Evolutionary conservation across 2,113 vertebrate species (phyloP).

Genomic region (Dasyprocta punctata): DNA sequence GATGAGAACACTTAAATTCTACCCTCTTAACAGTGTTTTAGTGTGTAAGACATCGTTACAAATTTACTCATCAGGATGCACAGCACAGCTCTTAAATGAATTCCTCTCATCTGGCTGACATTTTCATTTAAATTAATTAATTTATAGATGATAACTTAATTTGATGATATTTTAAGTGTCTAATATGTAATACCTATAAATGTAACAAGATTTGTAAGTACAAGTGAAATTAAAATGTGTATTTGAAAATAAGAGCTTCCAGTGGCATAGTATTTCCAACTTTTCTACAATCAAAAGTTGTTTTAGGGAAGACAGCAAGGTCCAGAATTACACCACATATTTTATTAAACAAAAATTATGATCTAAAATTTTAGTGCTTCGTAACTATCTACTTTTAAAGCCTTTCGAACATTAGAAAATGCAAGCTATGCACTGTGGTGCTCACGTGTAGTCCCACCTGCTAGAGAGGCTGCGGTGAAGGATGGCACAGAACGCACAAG

Average conservation of each 20-base stretch:
- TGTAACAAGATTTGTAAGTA: not conserved
- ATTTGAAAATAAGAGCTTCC: not conserved
- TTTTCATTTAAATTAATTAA: conserved; percentile 14
- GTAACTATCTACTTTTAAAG: not conserved
- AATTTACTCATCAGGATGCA: not conserved
- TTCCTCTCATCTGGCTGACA: not conserved
- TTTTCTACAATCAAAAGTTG: not conserved
- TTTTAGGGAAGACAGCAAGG: not conserved
- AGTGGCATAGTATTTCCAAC: not conserved
- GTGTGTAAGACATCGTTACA: not conserved
- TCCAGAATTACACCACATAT: not conserved
- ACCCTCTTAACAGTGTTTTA: not conserved
- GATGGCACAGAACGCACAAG: not conserved
- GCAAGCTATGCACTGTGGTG: not conserved
- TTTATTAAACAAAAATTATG: not conserved
- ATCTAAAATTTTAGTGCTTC: not conserved
- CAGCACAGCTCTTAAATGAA: not conserved
- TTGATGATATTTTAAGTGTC: not conserved
- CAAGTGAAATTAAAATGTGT: not conserved
- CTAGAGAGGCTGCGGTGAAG: not conserved
- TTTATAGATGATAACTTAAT: not conserved
- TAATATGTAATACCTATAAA: not conserved
- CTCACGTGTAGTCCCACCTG: not conserved
- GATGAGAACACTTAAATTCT: not conserved
- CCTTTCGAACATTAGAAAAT: not conserved